Percentiles rank a stretch among this genome's conserved stretches.
Conservation (phyloP, 2,797 vertebrate species). For the Lophius americanus region DNA sequence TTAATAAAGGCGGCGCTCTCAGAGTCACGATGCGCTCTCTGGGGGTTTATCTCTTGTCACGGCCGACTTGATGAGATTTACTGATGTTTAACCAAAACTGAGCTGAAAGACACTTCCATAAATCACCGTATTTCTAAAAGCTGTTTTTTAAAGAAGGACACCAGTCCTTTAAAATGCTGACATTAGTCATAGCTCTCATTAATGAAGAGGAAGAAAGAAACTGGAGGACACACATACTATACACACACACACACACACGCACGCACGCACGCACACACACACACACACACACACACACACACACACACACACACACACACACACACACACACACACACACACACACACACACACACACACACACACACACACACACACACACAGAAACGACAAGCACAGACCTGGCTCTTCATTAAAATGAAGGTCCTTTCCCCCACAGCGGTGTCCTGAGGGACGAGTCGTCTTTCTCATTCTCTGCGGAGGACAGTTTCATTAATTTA, state of each 20-base stretch:
- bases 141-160: neutral
- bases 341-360: slow-evolving; percentile 23
- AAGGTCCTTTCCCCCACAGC: slow-evolving; percentile 60
- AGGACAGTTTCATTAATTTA: slow-evolving; percentile 46
- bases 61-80: no score
- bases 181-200: slow-evolving; percentile 20
- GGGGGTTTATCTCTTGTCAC: no score
- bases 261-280: slow-evolving; percentile 17
- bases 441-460: slow-evolving; percentile 55
- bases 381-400: slow-evolving; percentile 32
- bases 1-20: no score
- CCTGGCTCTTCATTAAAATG: slow-evolving; percentile 61
- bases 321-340: slow-evolving; percentile 16
- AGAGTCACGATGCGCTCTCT: no score
- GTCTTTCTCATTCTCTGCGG: slow-evolving; percentile 53
- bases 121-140: no score
- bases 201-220: slow-evolving; percentile 13
- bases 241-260: slow-evolving; percentile 12
- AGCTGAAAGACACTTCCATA: no score
- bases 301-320: slow-evolving; percentile 34
- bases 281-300: slow-evolving; percentile 28
- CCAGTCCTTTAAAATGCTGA: slow-evolving; percentile 17
- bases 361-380: slow-evolving; percentile 37
- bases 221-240: slow-evolving; percentile 2
- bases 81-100: no score